phyloP scores from a whole-genome alignment of 2,888 invertebrate genomes.

The Notodonta dromedarius region DNA sequence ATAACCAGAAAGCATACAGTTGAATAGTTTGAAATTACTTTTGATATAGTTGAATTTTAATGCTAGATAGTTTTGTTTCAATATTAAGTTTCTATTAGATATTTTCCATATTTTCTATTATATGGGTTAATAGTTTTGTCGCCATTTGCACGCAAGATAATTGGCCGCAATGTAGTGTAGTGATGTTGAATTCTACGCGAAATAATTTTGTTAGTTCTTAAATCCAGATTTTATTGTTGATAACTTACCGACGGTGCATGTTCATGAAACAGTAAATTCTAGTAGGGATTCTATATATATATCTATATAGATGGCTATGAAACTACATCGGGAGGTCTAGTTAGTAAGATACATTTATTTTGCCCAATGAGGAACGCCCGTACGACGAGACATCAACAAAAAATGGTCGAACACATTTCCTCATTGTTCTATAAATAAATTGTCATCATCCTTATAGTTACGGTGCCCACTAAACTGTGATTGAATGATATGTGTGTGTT shows the following conservation, averaged over 20 bases:
- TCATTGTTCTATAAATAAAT: conserved; percentile 17
- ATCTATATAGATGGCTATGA: conserved; percentile 1
- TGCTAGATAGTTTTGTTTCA: too few relatives aligned
- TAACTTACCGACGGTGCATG: conserved; percentile 24
- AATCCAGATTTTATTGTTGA: background rate
- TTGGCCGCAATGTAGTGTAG: too few relatives aligned
- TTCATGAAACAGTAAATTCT: conserved; percentile 32
- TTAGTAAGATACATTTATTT: conserved; percentile 23
- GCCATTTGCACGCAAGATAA: too few relatives aligned
- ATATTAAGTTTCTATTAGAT: too few relatives aligned
- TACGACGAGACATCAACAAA: background rate
- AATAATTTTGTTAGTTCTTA: background rate
- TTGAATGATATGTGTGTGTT: conserved; percentile 40
- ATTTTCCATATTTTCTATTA: too few relatives aligned
- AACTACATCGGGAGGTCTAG: background rate
- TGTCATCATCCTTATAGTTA: conserved; percentile 18
- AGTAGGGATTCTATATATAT: conserved; percentile 17
- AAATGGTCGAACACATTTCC: conserved; percentile 2
- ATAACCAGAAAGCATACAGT: too few relatives aligned
- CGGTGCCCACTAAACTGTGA: conserved; percentile 38
- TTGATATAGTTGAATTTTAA: too few relatives aligned
- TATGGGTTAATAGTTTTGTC: too few relatives aligned
- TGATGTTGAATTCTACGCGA: too few relatives aligned
- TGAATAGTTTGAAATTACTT: too few relatives aligned
- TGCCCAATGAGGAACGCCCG: conserved; percentile 22